Percentiles rank a stretch among this genome's conserved stretches.
These are phyloP conservation scores for Pterostichus niger DNA, from an alignment of 2,888 invertebrate genomes.

Conservation along the genomic window DNA sequence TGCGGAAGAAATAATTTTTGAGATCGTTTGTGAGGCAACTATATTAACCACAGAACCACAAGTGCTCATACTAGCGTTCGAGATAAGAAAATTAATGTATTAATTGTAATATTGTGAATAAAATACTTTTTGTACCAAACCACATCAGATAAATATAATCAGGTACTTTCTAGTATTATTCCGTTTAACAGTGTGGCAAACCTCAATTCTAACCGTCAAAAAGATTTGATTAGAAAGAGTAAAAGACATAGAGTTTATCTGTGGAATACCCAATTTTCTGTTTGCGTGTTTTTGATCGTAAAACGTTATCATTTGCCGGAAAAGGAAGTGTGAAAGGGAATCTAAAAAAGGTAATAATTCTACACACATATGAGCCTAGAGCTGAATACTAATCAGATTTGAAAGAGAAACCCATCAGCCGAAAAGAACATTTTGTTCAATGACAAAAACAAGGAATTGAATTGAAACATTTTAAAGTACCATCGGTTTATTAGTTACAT, in stretches of 20 bases:
- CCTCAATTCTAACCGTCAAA: constrained; percentile 4
- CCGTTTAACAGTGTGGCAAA: background rate
- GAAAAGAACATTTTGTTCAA: too few relatives aligned
- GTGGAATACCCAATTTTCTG: constrained; percentile 2
- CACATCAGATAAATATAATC: background rate
- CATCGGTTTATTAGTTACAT: too few relatives aligned
- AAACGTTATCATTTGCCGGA: background rate
- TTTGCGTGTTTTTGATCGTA: background rate
- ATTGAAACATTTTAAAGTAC: too few relatives aligned
- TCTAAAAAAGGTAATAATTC: constrained; percentile 18
- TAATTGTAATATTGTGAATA: background rate
- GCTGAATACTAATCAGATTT: too few relatives aligned
- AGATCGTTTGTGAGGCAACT: too few relatives aligned
- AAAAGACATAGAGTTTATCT: background rate
- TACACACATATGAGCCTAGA: background rate
- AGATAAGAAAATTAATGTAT: too few relatives aligned
- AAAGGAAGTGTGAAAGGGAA: background rate
- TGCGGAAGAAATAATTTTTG: too few relatives aligned
- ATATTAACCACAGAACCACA: too few relatives aligned
- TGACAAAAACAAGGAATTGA: too few relatives aligned
- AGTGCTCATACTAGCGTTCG: too few relatives aligned
- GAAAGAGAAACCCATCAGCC: background rate
- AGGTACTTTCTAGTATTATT: background rate
- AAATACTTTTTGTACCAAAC: background rate
- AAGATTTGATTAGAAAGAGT: background rate